phyloP scores from a whole-genome alignment of 2,113 vertebrate genomes.

The Callochromis pleurospilus region DNA sequence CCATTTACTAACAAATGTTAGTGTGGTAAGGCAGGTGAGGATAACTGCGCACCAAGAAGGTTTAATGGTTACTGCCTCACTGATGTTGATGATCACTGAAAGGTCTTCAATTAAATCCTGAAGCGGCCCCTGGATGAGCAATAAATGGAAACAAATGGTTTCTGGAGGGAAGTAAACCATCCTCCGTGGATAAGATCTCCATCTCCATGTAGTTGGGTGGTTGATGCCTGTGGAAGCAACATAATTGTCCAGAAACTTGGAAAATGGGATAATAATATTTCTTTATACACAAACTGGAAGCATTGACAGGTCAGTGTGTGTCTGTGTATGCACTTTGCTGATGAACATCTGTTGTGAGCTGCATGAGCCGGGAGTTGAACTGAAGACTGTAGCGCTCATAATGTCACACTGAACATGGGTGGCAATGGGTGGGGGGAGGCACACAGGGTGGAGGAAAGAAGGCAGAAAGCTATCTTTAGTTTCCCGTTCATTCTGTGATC shows the following conservation, averaged over 20 bases:
- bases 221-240: not conserved
- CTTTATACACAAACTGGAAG: not conserved
- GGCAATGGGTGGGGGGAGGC: not conserved
- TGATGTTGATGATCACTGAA: not conserved
- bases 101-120: slow-evolving; percentile 24
- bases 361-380: not conserved
- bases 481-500: not conserved
- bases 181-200: not conserved
- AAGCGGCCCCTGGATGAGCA: not conserved
- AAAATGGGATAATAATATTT: not conserved
- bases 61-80: not conserved
- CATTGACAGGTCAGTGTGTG: not conserved
- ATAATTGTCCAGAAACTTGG: not conserved
- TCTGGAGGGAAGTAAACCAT: not conserved
- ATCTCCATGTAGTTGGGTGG: not conserved
- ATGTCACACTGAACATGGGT: not conserved
- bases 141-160: not conserved
- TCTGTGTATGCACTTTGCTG: not conserved
- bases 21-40: not conserved
- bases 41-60: not conserved
- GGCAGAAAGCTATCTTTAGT: not conserved
- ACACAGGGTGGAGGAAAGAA: not conserved
- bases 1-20: not conserved
- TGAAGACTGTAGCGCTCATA: not conserved
- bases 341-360: not conserved